Base-by-base conservation (phyloP, 2,113 vertebrate species). In the Taurulus bubalis region DNA sequence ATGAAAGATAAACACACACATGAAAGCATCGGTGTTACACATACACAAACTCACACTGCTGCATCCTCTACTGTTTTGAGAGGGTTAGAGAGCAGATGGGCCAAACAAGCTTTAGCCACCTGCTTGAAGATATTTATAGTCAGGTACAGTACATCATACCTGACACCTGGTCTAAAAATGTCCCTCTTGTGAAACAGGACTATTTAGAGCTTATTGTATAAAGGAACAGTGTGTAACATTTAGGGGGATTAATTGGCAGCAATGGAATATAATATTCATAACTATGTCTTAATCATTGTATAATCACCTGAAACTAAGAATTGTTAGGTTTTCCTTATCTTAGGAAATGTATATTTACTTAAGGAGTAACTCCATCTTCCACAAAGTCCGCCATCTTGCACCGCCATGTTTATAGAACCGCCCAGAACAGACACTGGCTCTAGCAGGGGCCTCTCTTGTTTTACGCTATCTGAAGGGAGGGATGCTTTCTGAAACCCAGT, bases 61-160 rank as follows among this genome's bases (percentile, higher is more conserved):
- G 58, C 62, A 67, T 75, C 62, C 59, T 82, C 24, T 32, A 28
- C 67, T 71, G 36, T 74, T 85, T 83, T 70, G 55, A 6, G 38
- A 79, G 84, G 83, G 89, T 90, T 80, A 83, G 79, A 60, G 79
- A 91, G 85, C 94, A 94, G 92, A 94, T 94, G 92, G 94, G 45
- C 85, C 77, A 86, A 84, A 76, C 80, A 83, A 89, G 91, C 75
- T 91, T 94, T 83, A 90, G 87, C 90, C 92, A 92, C 89, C 91
- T 91, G 81, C 85, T 88, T 77, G 64, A n/a, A 77, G 86, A 58
- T 94, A 95, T 94, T 91, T 93, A 90, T 92, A 94, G 89, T 84
- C 16, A 82, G 71, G 64, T 51, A 40, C 64, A 82, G 75, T 2
- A 59, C 64, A 64, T 59, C 34, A 56, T 65, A 78, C 71, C 73